Percentiles rank a stretch among this genome's conserved stretches.
phyloP scores from a whole-genome alignment of 2,113 vertebrate species.

The Nothocercus julius region DNA sequence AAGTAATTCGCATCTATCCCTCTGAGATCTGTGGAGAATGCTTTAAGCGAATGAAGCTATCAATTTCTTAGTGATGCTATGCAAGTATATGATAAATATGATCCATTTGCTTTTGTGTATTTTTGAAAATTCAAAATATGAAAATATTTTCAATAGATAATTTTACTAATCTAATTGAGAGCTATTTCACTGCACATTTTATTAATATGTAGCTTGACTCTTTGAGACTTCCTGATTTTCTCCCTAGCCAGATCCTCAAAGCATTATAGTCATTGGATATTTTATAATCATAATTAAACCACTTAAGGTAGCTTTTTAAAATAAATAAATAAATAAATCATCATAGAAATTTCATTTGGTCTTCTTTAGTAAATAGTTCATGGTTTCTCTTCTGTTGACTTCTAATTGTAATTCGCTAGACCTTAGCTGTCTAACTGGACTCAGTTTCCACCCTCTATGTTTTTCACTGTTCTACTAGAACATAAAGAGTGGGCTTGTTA shows the following conservation, averaged over 20 bases:
- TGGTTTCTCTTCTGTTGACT: neutral
- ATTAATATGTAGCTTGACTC: neutral
- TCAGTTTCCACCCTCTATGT: neutral
- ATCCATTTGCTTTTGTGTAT: neutral
- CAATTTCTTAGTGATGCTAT: neutral
- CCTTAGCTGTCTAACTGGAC: neutral
- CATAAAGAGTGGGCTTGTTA: neutral
- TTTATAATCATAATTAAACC: neutral
- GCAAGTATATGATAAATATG: neutral
- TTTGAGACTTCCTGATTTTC: neutral
- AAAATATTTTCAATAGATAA: neutral
- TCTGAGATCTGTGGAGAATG: neutral
- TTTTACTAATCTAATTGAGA: neutral
- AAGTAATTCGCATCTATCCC: neutral
- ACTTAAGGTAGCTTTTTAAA: neutral
- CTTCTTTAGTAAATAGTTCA: neutral
- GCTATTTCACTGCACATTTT: neutral
- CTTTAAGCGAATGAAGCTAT: neutral
- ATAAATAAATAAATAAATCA: neutral
- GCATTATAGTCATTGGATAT: neutral
- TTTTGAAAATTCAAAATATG: too few species aligned
- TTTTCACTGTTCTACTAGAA: neutral
- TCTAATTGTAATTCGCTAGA: neutral
- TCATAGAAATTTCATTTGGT: neutral
- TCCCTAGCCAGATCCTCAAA: neutral